Base-by-base conservation (phyloP, 92 coral and sea anemone genomes). In the Hydrozoanthus gracilis region DNA sequence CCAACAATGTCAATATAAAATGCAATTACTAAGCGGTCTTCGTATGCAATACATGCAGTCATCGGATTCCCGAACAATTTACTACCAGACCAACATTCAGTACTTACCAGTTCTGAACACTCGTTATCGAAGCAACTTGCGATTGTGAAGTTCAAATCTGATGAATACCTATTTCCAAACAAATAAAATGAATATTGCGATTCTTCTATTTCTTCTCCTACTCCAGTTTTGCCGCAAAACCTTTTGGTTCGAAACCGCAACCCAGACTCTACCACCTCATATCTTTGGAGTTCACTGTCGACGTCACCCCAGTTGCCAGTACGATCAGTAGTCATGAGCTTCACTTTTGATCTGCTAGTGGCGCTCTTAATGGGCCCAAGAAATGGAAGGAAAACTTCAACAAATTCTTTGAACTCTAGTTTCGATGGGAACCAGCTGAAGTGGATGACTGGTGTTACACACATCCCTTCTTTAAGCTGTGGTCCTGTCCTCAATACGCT, bases 381-480 rank as follows among this genome's bases (percentile, higher is more conserved):
- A 64, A 64, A 15, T 64, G 69, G 69, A 64, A 64, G 69, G 18
- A 64, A 64, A 64, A 64, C 69, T 64, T 64, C 18, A 64, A 64
- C 69, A 64, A 3, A 35, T 3, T 64, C 18, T 64, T 16, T 16
- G 8, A 13, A 64, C 8, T n/a, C 18, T 64, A 20, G 0, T 13
- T 3, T 0, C 18, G 3, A 14, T 64, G 69, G 39, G n/a, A 18
- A 64, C 6, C 69, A 64, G 9, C 14, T 10, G 18, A 64, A 64
- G 8, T 35, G 69, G 18, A 64, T 64, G 69, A 64, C 18, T n/a
- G 69, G 69, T 16, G 69, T n/a, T 35, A 64, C 69, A 64, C 35
- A 64, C 39, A n/a, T 3, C 14, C 8, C 69, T 3, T 64, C 18
- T 5, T 64, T 10, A 64, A 64, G 27, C 27, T 7, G 18, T n/a